Evolutionary conservation across 1,140 invertebrate species (phyloP), one percentile per base, ranked within the genome.

Genomic region (Acromyrmex charruanus): DNA sequence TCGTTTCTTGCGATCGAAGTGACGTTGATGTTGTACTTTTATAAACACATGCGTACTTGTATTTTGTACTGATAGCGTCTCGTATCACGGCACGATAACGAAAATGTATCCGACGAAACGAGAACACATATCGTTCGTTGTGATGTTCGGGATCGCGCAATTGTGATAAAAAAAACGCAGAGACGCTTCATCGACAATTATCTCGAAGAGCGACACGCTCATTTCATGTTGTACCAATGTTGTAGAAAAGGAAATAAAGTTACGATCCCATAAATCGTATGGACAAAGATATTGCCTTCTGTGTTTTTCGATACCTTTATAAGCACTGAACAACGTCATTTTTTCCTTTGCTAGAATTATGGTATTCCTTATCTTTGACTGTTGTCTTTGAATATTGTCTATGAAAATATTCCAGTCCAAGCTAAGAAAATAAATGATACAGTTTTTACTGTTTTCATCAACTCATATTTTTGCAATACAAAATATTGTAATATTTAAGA

Each of bases 21-120:
- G 75, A 82, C 49, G 49, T 89, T 35, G 89, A 89, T 92, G 89
- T 93, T 91, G 88, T 92, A 92, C 91, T 93, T 93, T 93, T 93
- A 92, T 92, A 93, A 89, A 92, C 87, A 92, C 75, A 59, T 53
- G 87, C 61, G 87, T 91, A 91, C 89, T 91, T 91, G 87, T 85
- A 91, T 91, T 91, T 91, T 90, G 59, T 90, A 90, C 89, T 71
- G 81, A 31, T 65, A n/a, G 66, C 77, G 53, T 31, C 14, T 72
- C 55, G n/a, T 16, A 1, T 69, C 12, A 21, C 63, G 28, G 65
- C 35, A n/a, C 53, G 21, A 68, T 18, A 6, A 55, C 18, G 9
- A 7, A 71, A 35, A 12, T 53, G 69, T 72, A 80, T 59, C 86
- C 35, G 72, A 53, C 69, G 75, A 44, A 31, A 82, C 80, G 53